phyloP scores from a whole-genome alignment of 2,113 vertebrate genomes.

The Puntigrus tetrazona region DNA sequence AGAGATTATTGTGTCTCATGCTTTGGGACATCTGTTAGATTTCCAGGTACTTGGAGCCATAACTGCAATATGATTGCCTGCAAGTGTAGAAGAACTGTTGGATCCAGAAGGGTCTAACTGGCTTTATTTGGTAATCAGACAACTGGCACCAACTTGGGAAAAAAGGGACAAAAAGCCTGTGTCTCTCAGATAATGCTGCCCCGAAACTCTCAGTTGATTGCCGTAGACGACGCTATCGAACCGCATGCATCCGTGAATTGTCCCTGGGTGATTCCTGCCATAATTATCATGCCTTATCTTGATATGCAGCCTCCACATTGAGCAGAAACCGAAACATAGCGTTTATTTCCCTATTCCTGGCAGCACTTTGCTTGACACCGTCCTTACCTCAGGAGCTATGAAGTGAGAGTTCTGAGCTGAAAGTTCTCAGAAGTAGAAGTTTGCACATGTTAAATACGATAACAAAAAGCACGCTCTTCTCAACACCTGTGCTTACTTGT shows the following conservation, averaged over 20 bases:
- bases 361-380: not conserved
- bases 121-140: conserved; percentile 24
- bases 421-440: not conserved
- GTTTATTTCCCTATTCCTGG: conserved; percentile 14
- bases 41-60: conserved; percentile 6
- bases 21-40: conserved; percentile 10
- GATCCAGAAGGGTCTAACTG: not conserved
- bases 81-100: not conserved
- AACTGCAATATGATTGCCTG: conserved; percentile 9
- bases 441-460: not conserved
- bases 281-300: conserved; percentile 54
- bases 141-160: conserved; percentile 5
- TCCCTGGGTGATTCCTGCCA: conserved; percentile 42
- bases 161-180: conserved; percentile 38
- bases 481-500: not conserved
- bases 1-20: not conserved
- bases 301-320: conserved; percentile 38
- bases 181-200: conserved; percentile 42
- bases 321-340: conserved; percentile 29
- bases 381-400: conserved; percentile 20
- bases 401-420: not conserved
- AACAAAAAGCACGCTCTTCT: not conserved
- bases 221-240: conserved; percentile 30
- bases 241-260: conserved; percentile 23
- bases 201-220: conserved; percentile 26